Base-by-base conservation (phyloP, 2,113 vertebrate genomes). In the Podilymbus podiceps region DNA sequence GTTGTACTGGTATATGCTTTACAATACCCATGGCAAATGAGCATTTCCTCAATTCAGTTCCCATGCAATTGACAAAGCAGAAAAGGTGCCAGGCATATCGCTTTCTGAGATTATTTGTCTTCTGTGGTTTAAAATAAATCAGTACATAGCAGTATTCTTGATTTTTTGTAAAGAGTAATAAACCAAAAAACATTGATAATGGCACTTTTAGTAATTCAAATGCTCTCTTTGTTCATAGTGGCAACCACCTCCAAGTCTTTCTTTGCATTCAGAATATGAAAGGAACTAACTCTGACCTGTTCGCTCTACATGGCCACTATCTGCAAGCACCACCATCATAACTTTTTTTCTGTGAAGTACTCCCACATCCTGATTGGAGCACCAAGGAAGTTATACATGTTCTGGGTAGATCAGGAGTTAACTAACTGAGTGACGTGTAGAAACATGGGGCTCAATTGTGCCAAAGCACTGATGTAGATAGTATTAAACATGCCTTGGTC, bases 291-390 rank as follows among this genome's bases (percentile, higher is more conserved):
- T 55, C 16, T 5, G 40, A 52, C 30, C 28, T 6, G 6, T 53
- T 50, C 2, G 2, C 25, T 60, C 19, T 22, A 6, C 19, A 2
- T 2, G 16, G 62, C 31, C 18, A 4, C 68, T 16, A 6, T 2
- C 9, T 1, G 5, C 56, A 44, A 47, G 38, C 11, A 5, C 28
- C n/a, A 35, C 63, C 53, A 28, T 21, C 11, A 0, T 31, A 47
- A 58, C 42, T 35, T 55, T 44, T 38, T 31, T 66, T 24, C 24
- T 27, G 15, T 35, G 8, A 58, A 79, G 30, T 12, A 30, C 55
- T 71, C 25, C 56, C 17, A 42, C 22, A 38, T 76, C 58, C 42
- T 2, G 0, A 9, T 0, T 62, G 42, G 53, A n/a, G 30, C 28
- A 50, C 14, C 72, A 62, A 52, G 28, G 9, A 64, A 59, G 20